Conservation (phyloP, 2,888 invertebrate genomes). For the Phortica magna region DNA sequence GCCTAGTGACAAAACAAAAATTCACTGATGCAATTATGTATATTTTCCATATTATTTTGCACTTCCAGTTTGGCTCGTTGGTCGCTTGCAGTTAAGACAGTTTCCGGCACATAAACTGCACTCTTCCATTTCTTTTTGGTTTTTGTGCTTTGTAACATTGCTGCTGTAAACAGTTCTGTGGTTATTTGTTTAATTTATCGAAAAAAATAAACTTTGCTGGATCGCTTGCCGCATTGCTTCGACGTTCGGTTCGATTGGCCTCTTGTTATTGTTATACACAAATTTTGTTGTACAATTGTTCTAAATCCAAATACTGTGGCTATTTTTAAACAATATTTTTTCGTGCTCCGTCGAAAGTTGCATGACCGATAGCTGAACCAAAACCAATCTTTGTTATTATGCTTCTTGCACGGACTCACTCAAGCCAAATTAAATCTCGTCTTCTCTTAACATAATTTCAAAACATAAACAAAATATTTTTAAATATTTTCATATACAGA, state of each 20-base stretch:
- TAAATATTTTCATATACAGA: no score
- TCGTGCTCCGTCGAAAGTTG: neutral
- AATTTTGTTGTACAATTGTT: neutral
- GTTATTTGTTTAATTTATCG: neutral
- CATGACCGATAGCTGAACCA: neutral
- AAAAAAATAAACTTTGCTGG: neutral
- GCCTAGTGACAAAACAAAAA: neutral
- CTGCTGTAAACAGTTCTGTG: neutral
- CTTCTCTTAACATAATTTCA: neutral
- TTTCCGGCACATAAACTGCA: no score
- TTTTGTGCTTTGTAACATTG: no score
- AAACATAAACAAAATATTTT: neutral
- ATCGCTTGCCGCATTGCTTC: neutral
- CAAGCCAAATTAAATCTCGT: neutral
- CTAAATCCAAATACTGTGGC: conserved; percentile 11
- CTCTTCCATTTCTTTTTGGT: no score
- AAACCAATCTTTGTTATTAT: neutral
- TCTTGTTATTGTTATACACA: conserved; percentile 23
- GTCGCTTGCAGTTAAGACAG: no score
- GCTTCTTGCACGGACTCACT: neutral
- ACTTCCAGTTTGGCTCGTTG: no score
- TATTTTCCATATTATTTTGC: no score
- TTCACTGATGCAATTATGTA: no score
- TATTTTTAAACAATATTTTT: conserved; percentile 14
- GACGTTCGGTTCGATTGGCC: neutral